Conservation (phyloP, 2,888 invertebrate genomes). For the Pollenia griseotomentosa region DNA sequence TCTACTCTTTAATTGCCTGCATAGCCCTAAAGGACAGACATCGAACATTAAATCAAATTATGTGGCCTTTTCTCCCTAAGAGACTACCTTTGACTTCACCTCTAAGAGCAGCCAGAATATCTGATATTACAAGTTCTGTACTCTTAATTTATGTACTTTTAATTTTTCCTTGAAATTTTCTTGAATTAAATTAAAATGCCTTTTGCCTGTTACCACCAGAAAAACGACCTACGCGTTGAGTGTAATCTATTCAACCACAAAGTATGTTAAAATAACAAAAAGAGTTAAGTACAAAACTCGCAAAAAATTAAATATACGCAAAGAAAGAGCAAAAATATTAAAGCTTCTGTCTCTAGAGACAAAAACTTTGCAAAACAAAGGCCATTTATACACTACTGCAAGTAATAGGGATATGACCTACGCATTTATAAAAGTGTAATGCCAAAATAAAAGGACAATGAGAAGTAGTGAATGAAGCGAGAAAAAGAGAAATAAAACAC, state of each 20-base stretch:
- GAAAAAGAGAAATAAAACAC: background rate
- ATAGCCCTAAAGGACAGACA: no score
- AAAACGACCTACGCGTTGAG: background rate
- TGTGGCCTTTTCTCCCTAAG: no score
- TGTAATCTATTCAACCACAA: conserved; percentile 3
- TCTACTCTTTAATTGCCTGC: no score
- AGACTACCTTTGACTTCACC: no score
- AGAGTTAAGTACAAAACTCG: background rate
- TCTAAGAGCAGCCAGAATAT: no score
- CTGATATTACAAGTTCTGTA: no score
- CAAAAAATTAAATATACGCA: background rate
- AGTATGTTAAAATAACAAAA: conserved; percentile 48
- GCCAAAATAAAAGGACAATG: background rate
- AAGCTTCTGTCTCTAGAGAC: conserved; percentile 58
- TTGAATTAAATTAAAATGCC: no score
- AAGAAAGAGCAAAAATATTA: conserved; percentile 16
- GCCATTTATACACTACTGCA: background rate
- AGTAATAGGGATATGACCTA: conserved; percentile 71
- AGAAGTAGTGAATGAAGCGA: background rate
- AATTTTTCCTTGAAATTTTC: no score
- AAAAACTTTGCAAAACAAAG: conserved; percentile 14
- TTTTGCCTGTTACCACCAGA: no score
- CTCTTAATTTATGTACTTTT: no score
- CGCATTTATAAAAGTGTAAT: conserved; percentile 53
- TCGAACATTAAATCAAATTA: no score